Conservation (phyloP, 2,797 vertebrate genomes). For the Myotis myotis region DNA sequence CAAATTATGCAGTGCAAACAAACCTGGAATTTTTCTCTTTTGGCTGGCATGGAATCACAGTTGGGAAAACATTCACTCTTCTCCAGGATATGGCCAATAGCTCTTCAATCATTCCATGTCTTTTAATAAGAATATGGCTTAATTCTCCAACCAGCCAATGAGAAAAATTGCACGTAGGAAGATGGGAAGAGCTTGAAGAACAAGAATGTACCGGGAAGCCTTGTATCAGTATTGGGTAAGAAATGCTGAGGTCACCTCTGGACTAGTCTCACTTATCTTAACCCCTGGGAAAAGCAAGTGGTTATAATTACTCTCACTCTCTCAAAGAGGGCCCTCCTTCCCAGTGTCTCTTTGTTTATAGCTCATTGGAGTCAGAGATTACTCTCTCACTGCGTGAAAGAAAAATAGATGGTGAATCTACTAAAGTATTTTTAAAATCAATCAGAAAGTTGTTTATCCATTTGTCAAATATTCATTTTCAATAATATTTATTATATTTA, state of each 20-base stretch:
- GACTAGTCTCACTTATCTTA: not conserved
- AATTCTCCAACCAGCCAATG: not conserved
- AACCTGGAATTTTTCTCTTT: not conserved
- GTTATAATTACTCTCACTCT: not conserved
- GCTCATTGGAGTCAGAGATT: not conserved
- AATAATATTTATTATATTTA: not conserved
- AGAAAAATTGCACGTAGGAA: not conserved
- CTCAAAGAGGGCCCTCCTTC: not conserved
- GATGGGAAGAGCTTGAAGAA: not conserved
- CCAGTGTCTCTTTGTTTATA: not conserved
- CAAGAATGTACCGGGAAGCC: not conserved
- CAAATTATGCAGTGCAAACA: not conserved
- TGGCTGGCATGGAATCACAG: not conserved
- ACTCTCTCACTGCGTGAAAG: not conserved
- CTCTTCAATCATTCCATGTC: not conserved
- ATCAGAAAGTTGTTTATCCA: not conserved
- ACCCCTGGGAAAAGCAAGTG: not conserved
- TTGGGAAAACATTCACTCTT: not conserved
- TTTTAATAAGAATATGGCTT: not conserved
- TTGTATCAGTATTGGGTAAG: no score
- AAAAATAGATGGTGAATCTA: not conserved
- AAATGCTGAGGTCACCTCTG: not conserved
- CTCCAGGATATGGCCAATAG: not conserved
- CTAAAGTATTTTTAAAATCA: not conserved
- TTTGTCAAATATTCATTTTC: not conserved